Evolutionary conservation across 2,113 vertebrate species (phyloP), one percentile per base, ranked within the genome.

Genomic region (Rhinopomastus cyanomelas): DNA sequence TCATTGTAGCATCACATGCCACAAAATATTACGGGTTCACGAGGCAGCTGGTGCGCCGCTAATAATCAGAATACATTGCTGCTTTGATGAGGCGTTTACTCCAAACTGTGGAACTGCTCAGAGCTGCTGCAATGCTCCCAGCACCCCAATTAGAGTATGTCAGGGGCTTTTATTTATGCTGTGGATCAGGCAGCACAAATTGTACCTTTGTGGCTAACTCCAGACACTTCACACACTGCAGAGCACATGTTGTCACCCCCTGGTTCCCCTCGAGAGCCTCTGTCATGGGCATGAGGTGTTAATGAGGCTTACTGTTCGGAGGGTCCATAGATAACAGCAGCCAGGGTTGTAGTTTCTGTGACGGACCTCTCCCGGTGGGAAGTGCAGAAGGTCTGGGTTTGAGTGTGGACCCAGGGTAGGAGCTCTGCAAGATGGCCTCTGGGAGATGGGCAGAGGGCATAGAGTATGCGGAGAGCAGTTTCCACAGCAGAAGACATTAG

Each of bases 41-140:
- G 69, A 81, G 62, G 92, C 93, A 92, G 77, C 49, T 69, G 57
- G 83, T 29, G 80, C 80, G 81, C 80, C 62, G 77, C 51, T 95
- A 65, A 92, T 86, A 89, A 92, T 94, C 84, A 86, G 85, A 94
- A 96, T 94, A 68, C 59, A 95, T 94, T 92, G 92, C 44, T 83
- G 53, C 88, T 75, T 81, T 94, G 90, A 91, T 94, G 73, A 95
- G 88, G 66, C 80, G 75, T 88, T 94, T 85, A 92, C 89, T 87
- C 65, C 64, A 85, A 91, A 65, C 77, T 78, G 73, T 61, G 56
- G 60, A 92, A 81, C 46, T 0, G 0, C 72, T 71, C 67, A 57
- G 77, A 84, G 72, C 65, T 67, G 60, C 81, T 0, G 10, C 80
- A 67, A 80, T 60, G 79, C 49, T 75, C 74, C 53, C 69, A 90